A percentile compares a stretch with the other conserved stretches of the same genome.
These are phyloP conservation scores for Aphaenogaster floridana DNA, from an alignment of 1,140 invertebrate species.

Conservation along the genomic window DNA sequence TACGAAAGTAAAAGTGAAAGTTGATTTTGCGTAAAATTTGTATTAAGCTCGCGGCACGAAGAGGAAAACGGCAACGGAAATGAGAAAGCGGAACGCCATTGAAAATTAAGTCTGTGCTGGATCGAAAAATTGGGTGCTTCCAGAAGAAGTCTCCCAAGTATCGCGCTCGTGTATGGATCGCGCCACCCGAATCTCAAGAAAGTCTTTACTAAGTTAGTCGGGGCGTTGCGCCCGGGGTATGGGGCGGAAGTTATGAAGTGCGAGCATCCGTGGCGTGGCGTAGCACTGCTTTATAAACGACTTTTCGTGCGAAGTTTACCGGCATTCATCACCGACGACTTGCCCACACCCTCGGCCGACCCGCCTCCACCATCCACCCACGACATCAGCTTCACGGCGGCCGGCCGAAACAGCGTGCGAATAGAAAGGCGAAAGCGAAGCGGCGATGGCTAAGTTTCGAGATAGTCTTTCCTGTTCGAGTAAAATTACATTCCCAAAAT, in stretches of 20 bases:
- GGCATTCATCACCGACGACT: slow-evolving; percentile 83
- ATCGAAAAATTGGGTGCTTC: slow-evolving; percentile 58
- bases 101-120: slow-evolving; percentile 60
- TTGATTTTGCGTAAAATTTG: slow-evolving; percentile 36
- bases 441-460: slow-evolving; percentile 68
- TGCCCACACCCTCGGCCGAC: slow-evolving; percentile 61
- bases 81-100: slow-evolving; percentile 44
- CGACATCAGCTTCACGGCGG: slow-evolving; percentile 68
- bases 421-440: slow-evolving; percentile 63
- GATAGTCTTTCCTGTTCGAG: slow-evolving; percentile 32
- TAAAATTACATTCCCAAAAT: slow-evolving; percentile 60
- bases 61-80: slow-evolving; percentile 14
- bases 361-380: slow-evolving; percentile 68
- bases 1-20: slow-evolving; percentile 12
- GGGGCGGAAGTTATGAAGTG: slow-evolving; percentile 83
- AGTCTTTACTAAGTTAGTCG: slow-evolving; percentile 74
- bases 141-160: slow-evolving; percentile 56
- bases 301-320: slow-evolving; percentile 84
- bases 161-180: slow-evolving; percentile 60
- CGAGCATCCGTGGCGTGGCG: slow-evolving; percentile 81
- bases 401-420: slow-evolving; percentile 67
- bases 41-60: slow-evolving; percentile 18
- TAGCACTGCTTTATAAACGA: slow-evolving; percentile 84
- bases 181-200: slow-evolving; percentile 59
- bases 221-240: slow-evolving; percentile 68